Base-by-base conservation (phyloP, 2,888 invertebrate genomes). In the Polyploca ridens region DNA sequence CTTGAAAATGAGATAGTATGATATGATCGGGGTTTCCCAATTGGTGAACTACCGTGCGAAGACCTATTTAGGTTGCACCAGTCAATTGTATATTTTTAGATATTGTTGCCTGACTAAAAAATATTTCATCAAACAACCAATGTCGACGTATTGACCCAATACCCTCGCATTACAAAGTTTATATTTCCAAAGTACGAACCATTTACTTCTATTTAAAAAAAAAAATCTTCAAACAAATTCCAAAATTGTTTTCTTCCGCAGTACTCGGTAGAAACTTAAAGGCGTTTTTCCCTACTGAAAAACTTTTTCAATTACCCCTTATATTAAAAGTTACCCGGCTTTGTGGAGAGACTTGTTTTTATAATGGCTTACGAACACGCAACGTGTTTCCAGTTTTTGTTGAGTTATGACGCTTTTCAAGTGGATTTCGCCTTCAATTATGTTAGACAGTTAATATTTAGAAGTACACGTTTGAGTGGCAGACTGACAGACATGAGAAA, bases 221-320 rank as follows among this genome's bases (percentile, higher is more conserved):
- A 54, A 54, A 54, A 54, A 19, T 41, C 27, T 41, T 16, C 61
- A 27, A 41, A 5, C 61, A 61, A 33, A 58, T 41, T 61, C 19
- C 61, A 14, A 61, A 61, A 61, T 19, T 49, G 62, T 61, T 33
- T 63, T 58, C 54, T 35, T 35, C 35, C 35, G 38, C 1, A 61
- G n/a, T 46, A 10, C 19, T 16, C 57, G 49, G 38, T 64, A 62
- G 64, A 64, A 63, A 64, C 66, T 38, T 63, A 27, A 54, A 63
- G 63, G 59, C 65, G 69, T 66, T 65, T 67, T 71, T 68, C 69
- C 67, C 64, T 65, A 67, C 64, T 61, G 54, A 62, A 71, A 73
- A 54, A 54, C 61, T 73, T 73, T 73, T 73, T 73, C 73, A 73
- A 72, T 73, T 73, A 73, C 69, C 63, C 63, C 67, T 61, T 61